A percentile compares a stretch with the other conserved stretches of the same genome.
Conservation (phyloP, 2,113 vertebrate genomes). For the Coryphaenoides rupestris region DNA sequence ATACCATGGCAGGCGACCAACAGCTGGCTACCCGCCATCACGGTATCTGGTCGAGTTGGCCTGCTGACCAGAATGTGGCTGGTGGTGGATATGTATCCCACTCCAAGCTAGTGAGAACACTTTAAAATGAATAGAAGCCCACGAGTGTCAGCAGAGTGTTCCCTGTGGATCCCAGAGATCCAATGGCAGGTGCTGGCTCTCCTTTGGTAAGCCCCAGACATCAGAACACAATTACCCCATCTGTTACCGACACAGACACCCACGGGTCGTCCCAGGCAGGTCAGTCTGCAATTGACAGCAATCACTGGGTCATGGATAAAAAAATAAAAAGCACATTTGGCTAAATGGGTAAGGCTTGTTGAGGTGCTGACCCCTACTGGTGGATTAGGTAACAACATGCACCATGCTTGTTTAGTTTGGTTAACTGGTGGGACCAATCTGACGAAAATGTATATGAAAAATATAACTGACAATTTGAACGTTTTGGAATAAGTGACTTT, state of each 20-base stretch:
- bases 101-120: neutral
- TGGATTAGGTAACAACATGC: neutral
- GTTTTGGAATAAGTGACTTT: too few species aligned
- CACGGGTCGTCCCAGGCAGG: constrained; percentile 8
- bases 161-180: neutral
- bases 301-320: constrained; percentile 13
- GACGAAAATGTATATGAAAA: neutral
- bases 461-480: too few species aligned
- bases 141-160: neutral
- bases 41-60: neutral
- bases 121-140: too few species aligned
- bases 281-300: constrained; percentile 19
- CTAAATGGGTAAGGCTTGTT: constrained; percentile 21
- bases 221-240: neutral
- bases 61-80: neutral
- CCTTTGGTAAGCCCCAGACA: constrained; percentile 9
- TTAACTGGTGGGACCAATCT: neutral
- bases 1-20: neutral
- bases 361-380: constrained; percentile 44
- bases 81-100: neutral
- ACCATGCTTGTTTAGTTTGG: too few species aligned
- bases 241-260: constrained; percentile 9
- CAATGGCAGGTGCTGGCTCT: neutral
- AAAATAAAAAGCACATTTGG: constrained; percentile 4
- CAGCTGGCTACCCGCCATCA: neutral